These are phyloP conservation scores for Zoanthus gigantus DNA, from an alignment of 92 coral and sea anemone species.

Conservation along the genomic window DNA sequence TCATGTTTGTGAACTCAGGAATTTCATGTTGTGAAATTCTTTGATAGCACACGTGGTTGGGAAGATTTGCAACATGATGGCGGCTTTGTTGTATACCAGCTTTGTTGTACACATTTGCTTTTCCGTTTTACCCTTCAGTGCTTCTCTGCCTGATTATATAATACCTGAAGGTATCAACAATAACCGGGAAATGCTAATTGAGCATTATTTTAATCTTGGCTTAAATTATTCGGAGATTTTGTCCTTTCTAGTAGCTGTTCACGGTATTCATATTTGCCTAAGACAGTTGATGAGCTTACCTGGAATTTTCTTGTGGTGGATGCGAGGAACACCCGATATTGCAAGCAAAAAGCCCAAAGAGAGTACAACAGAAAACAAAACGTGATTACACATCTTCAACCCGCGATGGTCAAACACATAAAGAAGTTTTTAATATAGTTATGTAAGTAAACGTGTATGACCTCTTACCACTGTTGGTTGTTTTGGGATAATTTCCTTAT, in stretches of 20 bases:
- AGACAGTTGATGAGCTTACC: too few relatives aligned
- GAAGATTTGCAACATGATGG: neutral
- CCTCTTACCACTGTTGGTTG: too few relatives aligned
- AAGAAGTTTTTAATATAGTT: too few relatives aligned
- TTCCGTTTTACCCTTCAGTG: conserved; percentile 13
- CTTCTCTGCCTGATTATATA: conserved; percentile 1
- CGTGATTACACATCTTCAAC: too few relatives aligned
- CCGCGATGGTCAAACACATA: too few relatives aligned
- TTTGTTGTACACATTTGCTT: conserved; percentile 17
- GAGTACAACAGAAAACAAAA: too few relatives aligned
- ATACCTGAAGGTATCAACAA: neutral
- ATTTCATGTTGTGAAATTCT: neutral
- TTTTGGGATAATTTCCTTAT: too few relatives aligned
- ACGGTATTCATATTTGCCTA: conserved; percentile 25
- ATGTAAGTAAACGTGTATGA: too few relatives aligned
- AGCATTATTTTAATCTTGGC: conserved; percentile 44
- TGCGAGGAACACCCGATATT: too few relatives aligned
- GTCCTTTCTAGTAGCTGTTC: conserved; percentile 40
- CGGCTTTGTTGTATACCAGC: neutral
- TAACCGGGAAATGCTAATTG: neutral
- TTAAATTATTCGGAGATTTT: conserved; percentile 39
- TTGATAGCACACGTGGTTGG: neutral
- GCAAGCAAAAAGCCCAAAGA: too few relatives aligned
- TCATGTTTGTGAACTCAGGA: neutral
- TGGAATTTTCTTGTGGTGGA: too few relatives aligned